phyloP scores from a whole-genome alignment of 2,113 vertebrate species.

The Cololabis saira region DNA sequence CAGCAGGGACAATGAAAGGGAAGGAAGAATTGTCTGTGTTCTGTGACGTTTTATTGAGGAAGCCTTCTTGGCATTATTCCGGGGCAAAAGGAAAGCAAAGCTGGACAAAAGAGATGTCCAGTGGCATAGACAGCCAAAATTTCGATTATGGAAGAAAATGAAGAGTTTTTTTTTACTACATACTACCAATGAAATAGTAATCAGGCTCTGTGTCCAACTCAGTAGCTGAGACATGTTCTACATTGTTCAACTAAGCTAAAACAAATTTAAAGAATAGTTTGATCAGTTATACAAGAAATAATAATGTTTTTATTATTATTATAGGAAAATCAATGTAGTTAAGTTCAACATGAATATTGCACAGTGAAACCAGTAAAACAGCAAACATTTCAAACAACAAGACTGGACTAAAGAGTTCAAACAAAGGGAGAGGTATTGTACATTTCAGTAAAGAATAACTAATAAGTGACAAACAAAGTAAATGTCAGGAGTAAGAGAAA shows the following conservation, averaged over 20 bases:
- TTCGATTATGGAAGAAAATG: slow-evolving; percentile 54
- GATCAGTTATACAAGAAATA: too few species aligned
- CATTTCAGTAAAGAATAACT: background rate
- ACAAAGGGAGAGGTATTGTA: background rate
- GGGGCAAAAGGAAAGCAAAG: slow-evolving; percentile 44
- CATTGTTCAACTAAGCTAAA: too few species aligned
- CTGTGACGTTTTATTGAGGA: slow-evolving; percentile 62
- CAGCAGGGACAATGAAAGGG: slow-evolving; percentile 66
- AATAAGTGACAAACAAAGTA: background rate
- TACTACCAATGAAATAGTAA: slow-evolving; percentile 22
- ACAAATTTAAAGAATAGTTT: too few species aligned
- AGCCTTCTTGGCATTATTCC: slow-evolving; percentile 58
- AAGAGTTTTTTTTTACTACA: slow-evolving; percentile 2
- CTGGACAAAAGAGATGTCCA: slow-evolving; percentile 50
- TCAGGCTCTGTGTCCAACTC: background rate
- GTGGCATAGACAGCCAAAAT: slow-evolving; percentile 56
- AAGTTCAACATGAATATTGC: too few species aligned
- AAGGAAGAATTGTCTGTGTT: slow-evolving; percentile 70
- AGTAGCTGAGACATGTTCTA: background rate
- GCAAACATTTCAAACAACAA: background rate
- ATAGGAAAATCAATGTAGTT: too few species aligned
- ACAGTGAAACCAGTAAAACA: background rate
- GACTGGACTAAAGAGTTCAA: background rate
- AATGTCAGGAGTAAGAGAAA: background rate
- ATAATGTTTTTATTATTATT: too few species aligned